Conservation (phyloP, 2,797 vertebrate genomes). For the Takifugu ocellatus region DNA sequence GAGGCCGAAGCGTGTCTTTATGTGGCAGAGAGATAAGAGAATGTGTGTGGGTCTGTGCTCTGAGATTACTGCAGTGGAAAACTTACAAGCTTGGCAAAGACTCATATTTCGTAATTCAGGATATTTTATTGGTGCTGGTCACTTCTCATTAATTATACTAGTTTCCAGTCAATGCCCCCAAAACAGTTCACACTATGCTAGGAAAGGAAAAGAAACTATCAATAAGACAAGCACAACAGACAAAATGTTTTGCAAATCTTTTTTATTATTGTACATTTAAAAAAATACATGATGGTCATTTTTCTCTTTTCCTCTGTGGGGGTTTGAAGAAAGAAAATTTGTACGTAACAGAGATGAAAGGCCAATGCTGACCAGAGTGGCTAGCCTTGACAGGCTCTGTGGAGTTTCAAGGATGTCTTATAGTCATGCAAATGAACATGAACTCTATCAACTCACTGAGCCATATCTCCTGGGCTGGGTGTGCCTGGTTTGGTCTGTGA, state of each 20-base stretch:
- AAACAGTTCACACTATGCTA: constrained; percentile 3
- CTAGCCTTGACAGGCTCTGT: constrained; percentile 26
- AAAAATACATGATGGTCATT: constrained; percentile 1
- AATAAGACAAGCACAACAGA: constrained; percentile 13
- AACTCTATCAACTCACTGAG: constrained; percentile 43
- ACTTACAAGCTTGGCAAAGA: constrained; percentile 19
- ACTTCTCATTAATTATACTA: constrained; percentile 7
- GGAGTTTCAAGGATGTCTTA: constrained; percentile 45
- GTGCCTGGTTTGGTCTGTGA: neutral
- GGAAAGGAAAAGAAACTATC: neutral
- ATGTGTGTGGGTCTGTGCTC: neutral
- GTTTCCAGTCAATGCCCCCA: constrained; percentile 11
- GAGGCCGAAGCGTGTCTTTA: constrained; percentile 42
- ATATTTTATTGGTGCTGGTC: constrained; percentile 8
- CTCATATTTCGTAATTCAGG: constrained; percentile 19
- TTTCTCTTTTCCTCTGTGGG: constrained; percentile 10
- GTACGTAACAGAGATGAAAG: constrained; percentile 41
- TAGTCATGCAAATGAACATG: constrained; percentile 50
- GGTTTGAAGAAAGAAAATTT: constrained; percentile 30
- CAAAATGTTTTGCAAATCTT: constrained; percentile 10
- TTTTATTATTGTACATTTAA: neutral
- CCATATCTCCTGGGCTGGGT: too few relatives aligned
- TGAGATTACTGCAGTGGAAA: constrained; percentile 26
- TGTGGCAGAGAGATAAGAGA: constrained; percentile 15
- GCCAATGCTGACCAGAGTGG: constrained; percentile 9